Conservation (phyloP, 2,113 vertebrate genomes). For the Muntiacus reevesi region DNA sequence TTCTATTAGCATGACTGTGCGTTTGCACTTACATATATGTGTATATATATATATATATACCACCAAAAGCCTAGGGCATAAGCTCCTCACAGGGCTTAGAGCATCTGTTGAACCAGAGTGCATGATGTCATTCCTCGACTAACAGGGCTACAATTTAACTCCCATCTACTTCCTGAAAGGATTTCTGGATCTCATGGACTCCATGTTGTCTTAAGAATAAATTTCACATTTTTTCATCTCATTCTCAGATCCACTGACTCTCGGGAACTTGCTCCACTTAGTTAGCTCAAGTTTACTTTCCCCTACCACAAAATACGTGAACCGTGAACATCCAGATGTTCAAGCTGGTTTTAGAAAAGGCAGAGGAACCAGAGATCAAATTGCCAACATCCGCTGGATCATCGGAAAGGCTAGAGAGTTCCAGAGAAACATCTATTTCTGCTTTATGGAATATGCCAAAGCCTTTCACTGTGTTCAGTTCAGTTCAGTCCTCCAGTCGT, state of each 20-base stretch:
- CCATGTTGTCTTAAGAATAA: not conserved
- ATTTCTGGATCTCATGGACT: not conserved
- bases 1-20: not conserved
- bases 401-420: not conserved
- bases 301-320: rapidly evolving
- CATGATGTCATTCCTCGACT: not conserved
- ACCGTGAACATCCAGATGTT: not conserved
- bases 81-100: not conserved
- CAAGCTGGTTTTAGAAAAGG: not conserved
- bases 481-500: rapidly evolving
- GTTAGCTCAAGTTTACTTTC: not conserved
- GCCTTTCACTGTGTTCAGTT: not conserved
- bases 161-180: not conserved
- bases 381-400: not conserved
- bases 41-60: no score
- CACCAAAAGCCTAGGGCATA: not conserved
- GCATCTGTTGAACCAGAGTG: not conserved
- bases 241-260: not conserved
- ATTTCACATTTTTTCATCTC: not conserved
- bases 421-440: not conserved
- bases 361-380: not conserved
- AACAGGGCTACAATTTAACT: not conserved
- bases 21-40: not conserved
- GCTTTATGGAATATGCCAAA: not conserved
- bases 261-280: not conserved